Percentiles rank a stretch among this genome's conserved stretches.
Conservation (phyloP, 2,888 invertebrate genomes). For the Phorcus lineatus region DNA sequence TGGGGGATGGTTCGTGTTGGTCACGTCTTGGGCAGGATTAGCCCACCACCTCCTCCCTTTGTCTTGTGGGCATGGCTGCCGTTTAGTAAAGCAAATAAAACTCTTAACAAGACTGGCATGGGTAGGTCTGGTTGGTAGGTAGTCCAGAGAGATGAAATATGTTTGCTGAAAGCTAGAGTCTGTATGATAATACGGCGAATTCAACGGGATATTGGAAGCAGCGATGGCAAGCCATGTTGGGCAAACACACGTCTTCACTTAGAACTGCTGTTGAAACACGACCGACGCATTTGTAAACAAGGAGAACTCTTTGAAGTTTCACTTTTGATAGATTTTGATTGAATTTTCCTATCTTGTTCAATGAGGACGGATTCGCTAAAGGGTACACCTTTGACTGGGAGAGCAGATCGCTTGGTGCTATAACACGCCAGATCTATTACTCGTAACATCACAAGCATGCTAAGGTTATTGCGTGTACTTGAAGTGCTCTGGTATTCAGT, state of each 20-base stretch:
- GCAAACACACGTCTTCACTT: not conserved
- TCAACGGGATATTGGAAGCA: not conserved
- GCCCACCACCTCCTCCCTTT: not conserved
- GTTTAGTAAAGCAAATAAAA: slow-evolving; percentile 23
- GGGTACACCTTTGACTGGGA: not conserved
- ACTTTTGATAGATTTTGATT: slow-evolving; percentile 21
- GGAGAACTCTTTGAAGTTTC: slow-evolving; percentile 11
- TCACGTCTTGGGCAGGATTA: slow-evolving; percentile 12
- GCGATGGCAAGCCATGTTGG: not conserved
- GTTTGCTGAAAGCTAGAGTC: slow-evolving; percentile 10
- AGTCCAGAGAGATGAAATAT: not conserved
- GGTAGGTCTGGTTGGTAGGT: not conserved
- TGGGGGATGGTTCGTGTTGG: slow-evolving; percentile 11
- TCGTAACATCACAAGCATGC: not conserved
- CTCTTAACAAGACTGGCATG: not conserved
- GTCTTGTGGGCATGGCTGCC: slow-evolving; percentile 9
- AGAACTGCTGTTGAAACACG: not conserved
- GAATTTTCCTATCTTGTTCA: not conserved
- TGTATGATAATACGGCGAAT: slow-evolving; percentile 13
- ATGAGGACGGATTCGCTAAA: not conserved
- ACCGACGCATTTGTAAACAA: not conserved
- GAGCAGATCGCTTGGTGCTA: not conserved
- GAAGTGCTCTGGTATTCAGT: no score
- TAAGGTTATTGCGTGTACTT: no score
- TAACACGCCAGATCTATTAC: not conserved